phyloP scores from a whole-genome alignment of 2,888 invertebrate genomes.

The Volucella zonaria region DNA sequence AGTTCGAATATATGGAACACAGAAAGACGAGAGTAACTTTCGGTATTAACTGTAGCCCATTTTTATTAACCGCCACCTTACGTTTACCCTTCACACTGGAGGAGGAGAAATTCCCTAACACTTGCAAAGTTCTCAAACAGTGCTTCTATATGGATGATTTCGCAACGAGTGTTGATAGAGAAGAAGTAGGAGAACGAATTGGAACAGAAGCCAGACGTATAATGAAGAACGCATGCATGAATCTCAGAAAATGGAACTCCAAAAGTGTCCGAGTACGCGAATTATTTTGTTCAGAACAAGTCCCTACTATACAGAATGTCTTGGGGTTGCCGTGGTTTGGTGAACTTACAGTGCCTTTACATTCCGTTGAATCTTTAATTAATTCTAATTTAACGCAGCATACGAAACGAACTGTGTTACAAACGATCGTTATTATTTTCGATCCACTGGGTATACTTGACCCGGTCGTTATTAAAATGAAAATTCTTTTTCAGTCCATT shows the following conservation, averaged over 20 bases:
- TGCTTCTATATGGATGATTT: neutral
- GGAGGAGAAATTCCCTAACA: neutral
- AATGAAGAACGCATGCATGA: neutral
- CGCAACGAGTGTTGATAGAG: neutral
- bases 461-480: neutral
- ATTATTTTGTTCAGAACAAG: too few species aligned
- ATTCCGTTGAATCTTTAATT: too few species aligned
- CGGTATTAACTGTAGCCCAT: constrained; percentile 13
- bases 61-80: neutral
- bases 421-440: neutral
- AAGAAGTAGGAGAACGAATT: neutral
- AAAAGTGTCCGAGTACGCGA: too few species aligned
- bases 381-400: too few species aligned
- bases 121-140: neutral
- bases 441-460: neutral
- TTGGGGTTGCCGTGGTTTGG: too few species aligned
- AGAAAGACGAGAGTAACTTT: constrained; percentile 12
- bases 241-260: neutral
- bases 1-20: neutral
- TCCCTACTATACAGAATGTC: too few species aligned
- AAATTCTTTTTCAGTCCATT: neutral
- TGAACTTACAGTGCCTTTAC: too few species aligned
- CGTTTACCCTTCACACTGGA: neutral
- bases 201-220: neutral
- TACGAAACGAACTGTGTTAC: too few species aligned